A percentile compares a stretch with the other conserved stretches of the same genome.
phyloP scores from a whole-genome alignment of 2,888 invertebrate species.

The Lottia scabra region DNA sequence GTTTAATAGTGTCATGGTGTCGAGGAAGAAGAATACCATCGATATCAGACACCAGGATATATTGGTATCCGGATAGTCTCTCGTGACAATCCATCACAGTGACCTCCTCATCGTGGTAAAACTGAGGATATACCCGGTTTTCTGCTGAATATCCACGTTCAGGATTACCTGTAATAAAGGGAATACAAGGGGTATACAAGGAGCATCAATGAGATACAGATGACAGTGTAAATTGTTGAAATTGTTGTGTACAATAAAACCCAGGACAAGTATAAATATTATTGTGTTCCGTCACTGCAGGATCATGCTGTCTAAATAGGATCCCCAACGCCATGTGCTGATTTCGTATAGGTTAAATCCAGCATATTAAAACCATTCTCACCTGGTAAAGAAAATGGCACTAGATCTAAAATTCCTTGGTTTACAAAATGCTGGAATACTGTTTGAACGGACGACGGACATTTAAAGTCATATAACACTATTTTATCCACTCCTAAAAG shows the following conservation, averaged over 20 bases:
- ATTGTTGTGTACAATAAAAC: too few species aligned
- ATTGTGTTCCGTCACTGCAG: too few species aligned
- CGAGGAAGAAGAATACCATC: constrained; percentile 35
- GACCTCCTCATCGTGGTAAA: constrained; percentile 30
- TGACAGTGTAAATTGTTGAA: too few species aligned
- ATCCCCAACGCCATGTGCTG: too few species aligned
- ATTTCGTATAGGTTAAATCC: too few species aligned
- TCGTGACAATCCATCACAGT: constrained; percentile 32
- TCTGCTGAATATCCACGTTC: neutral
- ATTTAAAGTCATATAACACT: constrained; percentile 22
- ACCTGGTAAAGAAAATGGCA: constrained; percentile 17
- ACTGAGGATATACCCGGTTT: constrained; percentile 22
- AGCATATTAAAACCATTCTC: neutral
- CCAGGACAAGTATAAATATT: too few species aligned
- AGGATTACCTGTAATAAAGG: too few species aligned
- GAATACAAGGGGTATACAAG: too few species aligned
- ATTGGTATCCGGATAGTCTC: constrained; percentile 27
- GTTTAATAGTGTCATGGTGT: constrained; percentile 19
- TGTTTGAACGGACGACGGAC: neutral
- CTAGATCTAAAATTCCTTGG: constrained; percentile 5
- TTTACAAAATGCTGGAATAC: constrained; percentile 12
- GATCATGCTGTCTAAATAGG: too few species aligned
- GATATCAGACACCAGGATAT: constrained; percentile 26
- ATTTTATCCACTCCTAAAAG: constrained; percentile 32
- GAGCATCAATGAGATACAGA: too few species aligned